Percentiles rank a stretch among this genome's conserved stretches.
phyloP scores from a whole-genome alignment of 2,888 invertebrate genomes.

The Hypercompe scribonia region DNA sequence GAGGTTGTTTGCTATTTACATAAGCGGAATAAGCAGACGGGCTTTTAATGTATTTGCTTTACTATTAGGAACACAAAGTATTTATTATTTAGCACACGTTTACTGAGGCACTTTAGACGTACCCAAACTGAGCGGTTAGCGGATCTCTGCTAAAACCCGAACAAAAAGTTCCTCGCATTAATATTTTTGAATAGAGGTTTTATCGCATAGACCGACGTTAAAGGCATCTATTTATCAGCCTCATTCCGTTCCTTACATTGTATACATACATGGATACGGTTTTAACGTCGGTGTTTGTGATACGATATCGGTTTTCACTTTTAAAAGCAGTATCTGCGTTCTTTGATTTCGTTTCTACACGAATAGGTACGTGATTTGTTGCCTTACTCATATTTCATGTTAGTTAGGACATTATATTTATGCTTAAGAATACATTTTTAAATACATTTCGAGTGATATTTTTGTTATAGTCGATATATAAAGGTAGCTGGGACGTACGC shows the following conservation, averaged over 20 bases:
- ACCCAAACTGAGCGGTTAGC: background rate
- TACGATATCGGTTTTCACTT: background rate
- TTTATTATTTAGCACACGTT: conserved; percentile 10
- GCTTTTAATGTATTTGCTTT: background rate
- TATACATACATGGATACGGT: background rate
- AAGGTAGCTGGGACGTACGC: too few relatives aligned
- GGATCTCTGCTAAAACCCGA: background rate
- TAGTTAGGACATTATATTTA: background rate
- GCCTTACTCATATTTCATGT: background rate
- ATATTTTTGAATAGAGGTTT: background rate
- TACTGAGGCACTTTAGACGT: conserved; percentile 8
- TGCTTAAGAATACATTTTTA: background rate
- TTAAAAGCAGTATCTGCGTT: background rate
- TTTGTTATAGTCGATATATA: too few relatives aligned
- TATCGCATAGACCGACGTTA: background rate
- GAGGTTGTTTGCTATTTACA: background rate
- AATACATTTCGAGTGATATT: too few relatives aligned
- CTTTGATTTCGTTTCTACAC: background rate
- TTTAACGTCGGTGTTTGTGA: background rate
- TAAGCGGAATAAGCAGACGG: background rate
- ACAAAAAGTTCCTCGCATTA: background rate
- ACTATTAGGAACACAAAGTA: background rate
- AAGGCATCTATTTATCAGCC: background rate
- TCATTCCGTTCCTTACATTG: background rate
- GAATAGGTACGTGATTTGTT: background rate